Base-by-base conservation (phyloP, 2,888 invertebrate species). In the Leptothorax acervorum region DNA sequence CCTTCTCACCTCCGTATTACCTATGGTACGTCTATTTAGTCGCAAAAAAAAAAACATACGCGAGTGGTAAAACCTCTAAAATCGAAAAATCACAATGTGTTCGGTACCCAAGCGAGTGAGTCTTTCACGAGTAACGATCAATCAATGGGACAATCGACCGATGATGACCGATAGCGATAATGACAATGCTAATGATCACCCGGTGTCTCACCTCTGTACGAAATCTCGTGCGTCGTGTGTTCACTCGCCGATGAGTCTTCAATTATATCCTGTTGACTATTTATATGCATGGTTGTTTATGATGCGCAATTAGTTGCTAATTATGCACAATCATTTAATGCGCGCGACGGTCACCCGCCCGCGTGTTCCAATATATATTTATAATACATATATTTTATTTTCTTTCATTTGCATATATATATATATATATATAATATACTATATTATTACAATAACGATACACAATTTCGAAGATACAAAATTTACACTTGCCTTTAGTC, bases 401-500 rank as follows among this genome's bases (percentile, higher is more conserved):
- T 83, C 45, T 86, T 35, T 42, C 63, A 53, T 85, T 65, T 87
- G 68, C 62, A 55, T 78, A 57, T 70, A 62, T 35, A 35, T 62
- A 62, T 62, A 31, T 31, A 23, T 55, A 28, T 60, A 60, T 60
- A 39, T 74, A 57, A 79, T 88, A 88, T 89, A 86, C 87, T 78
- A 82, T 90, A 87, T 89, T 75, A 86, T 90, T 90, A 90, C 89
- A 90, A 85, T 89, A 90, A 93, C 92, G 92, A 91, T 93, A 93
- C 93, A 92, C 93, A 93, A 93, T 93, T 91, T 93, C 90, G 91
- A 93, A 93, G 93, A 94, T 94, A 94, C 93, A 94, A 94, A 94
- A 94, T 94, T 92, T 93, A 93, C 94, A 94, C 83, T 89, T 70
- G 65, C 55, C 51, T 62, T 76, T 68, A 57, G 18, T 55, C 70